Base-by-base conservation (phyloP, 2,113 vertebrate genomes). In the Osmerus mordax region DNA sequence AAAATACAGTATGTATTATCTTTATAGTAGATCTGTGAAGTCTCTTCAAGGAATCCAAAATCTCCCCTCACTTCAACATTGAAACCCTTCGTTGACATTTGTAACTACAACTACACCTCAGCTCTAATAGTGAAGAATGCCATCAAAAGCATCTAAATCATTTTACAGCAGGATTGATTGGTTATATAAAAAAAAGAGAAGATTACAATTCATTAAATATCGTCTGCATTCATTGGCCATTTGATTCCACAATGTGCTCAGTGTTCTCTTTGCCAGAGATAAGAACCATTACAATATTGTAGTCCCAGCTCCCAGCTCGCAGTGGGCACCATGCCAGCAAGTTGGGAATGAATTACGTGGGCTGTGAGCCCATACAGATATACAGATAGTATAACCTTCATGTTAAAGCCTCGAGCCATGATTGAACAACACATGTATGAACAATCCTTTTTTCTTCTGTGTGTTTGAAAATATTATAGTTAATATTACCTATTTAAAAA, bases 241-340 rank as follows among this genome's bases (percentile, higher is more conserved):
- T 91, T 82, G 83, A 81, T 81, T 84, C 80, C 80, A 83, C 83
- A 78, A 80, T 71, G 75, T 68, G 63, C 66, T 63, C 71, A 78
- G 75, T 82, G 84, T 79, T 84, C 83, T 13, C 83, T 75, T 79
- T 78, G 75, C 75, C 21, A 66, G 77, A 88, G 87, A 88, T 90
- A 88, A 88, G 80, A 81, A 78, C 86, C 86, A 87, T 90, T 90
- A 90, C 87, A 88, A 85, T 85, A 89, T 82, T 88, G 83, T 87
- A 76, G 80, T 83, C 81, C 23, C 15, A 76, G 82, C 86, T 86
- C 84, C 83, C 81, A 77, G 78, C 82, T 78, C 84, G 83, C 84
- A 63, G 81, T 67, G 69, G 88, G 87, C 84, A 66, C 70, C 75
- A 41, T 78, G 81, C 87, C 88, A 90, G 73, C 60, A 81, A 74